phyloP scores from a whole-genome alignment of 2,888 invertebrate genomes.

The Acheta domesticus region DNA sequence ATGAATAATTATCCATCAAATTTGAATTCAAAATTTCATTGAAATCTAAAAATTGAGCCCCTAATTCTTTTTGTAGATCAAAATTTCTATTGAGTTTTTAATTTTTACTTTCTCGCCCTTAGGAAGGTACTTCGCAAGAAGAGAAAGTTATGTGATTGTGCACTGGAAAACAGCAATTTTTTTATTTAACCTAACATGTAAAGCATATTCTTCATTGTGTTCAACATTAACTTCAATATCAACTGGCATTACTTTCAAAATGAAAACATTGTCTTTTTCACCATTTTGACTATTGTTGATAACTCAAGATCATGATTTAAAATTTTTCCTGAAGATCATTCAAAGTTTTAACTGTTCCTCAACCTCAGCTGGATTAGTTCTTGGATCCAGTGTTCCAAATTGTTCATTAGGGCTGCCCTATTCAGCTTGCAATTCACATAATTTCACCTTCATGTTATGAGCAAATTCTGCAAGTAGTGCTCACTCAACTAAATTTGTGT shows the following conservation, averaged over 20 bases:
- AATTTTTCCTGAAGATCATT: slow-evolving; percentile 45
- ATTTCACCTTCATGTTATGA: slow-evolving; percentile 60
- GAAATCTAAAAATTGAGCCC: slow-evolving; percentile 60
- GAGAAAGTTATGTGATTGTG: no score
- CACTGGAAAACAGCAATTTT: slow-evolving; percentile 42
- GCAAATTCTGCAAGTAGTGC: slow-evolving; percentile 65
- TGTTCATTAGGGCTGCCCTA: slow-evolving; percentile 57
- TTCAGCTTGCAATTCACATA: slow-evolving; percentile 58
- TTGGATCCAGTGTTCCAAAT: slow-evolving; percentile 47
- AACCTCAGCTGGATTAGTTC: slow-evolving; percentile 34
- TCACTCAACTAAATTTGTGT: slow-evolving; percentile 67
- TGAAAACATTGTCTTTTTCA: slow-evolving; percentile 45
- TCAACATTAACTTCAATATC: slow-evolving; percentile 52
- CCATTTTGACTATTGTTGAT: slow-evolving; percentile 43
- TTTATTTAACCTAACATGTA: slow-evolving; percentile 54
- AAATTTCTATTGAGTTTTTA: slow-evolving; percentile 51
- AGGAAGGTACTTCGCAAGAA: no score
- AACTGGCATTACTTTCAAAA: slow-evolving; percentile 40
- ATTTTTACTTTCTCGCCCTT: no score
- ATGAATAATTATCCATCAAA: slow-evolving; percentile 47
- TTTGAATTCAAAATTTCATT: slow-evolving; percentile 50
- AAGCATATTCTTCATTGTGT: slow-evolving; percentile 63
- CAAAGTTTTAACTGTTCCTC: slow-evolving; percentile 41
- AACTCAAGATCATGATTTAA: slow-evolving; percentile 42
- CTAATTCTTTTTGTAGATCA: slow-evolving; percentile 62